Base-by-base conservation (phyloP, 2,888 invertebrate genomes). In the Chloroclystis v-ata region DNA sequence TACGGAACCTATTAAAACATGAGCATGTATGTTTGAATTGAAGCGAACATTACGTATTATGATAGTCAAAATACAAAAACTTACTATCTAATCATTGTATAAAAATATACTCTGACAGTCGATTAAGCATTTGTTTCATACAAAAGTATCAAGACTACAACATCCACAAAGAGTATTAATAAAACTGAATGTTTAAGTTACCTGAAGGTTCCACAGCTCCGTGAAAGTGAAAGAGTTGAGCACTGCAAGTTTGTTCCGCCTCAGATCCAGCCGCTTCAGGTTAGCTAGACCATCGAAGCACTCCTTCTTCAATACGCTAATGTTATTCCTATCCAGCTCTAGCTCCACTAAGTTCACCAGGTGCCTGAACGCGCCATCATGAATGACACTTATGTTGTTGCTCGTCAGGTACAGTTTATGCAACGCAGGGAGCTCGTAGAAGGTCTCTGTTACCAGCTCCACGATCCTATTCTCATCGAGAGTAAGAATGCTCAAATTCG, bases 301-400 rank as follows among this genome's bases (percentile, higher is more conserved):
- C 64, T 94, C 93, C 52, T 92, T 91, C 41, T 93, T 93, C 55
- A 95, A 82, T 40, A 93, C 92, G 57, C 91, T 91, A 61, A 96
- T 90, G 67, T 92, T 92, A 82, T 93, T 95, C 61, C 90, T 90
- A 71, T 94, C 94, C 65, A 97, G 81, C 74, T 97, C 95, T 59
- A 98, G 80, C 58, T 93, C 94, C 42, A 92, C 89, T 52, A 97
- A 86, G 62, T 93, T 92, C 4, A 90, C 90, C 66, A 95, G 86
- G 62, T 93, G 90, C 63, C 89, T 89, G 68, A 95, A 96, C 9
- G 97, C 93, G 55, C 94, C 94, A 47, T 96, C 95, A 61, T 97
- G 97, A 51, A 97, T 89, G 24, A 91, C 89, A 60, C 93, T 94
- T 56, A 98, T 90, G 65, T 94, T 93, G 82, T 98, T 98, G 72